Evolutionary conservation across 1,140 invertebrate genomes (phyloP).

Genomic region (Euura saliciscinereae): DNA sequence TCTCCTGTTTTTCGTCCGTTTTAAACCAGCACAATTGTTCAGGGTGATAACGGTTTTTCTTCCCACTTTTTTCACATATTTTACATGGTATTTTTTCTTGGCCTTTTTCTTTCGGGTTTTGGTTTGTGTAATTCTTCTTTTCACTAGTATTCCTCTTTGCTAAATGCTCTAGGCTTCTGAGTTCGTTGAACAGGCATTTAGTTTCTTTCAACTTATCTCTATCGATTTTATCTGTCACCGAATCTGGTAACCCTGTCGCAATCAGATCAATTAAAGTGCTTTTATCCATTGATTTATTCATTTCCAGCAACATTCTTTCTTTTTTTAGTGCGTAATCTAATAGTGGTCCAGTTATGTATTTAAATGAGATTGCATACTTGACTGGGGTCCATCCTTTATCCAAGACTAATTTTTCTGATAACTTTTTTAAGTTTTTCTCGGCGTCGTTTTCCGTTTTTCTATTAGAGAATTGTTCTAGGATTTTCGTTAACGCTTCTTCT

Average conservation of each 20-base stretch:
- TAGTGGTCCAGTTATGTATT: slow-evolving; percentile 27
- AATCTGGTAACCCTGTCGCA: slow-evolving; percentile 24
- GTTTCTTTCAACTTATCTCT: slow-evolving; percentile 21
- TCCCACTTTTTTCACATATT: not conserved
- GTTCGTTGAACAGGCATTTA: slow-evolving; percentile 19
- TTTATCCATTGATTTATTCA: slow-evolving; percentile 21
- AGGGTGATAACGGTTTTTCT: not conserved
- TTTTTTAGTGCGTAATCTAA: slow-evolving; percentile 31
- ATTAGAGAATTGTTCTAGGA: slow-evolving; percentile 22
- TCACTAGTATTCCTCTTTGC: slow-evolving; percentile 2
- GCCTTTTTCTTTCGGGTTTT: not conserved
- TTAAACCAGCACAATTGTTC: not conserved
- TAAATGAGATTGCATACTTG: slow-evolving; percentile 24
- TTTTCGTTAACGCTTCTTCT: slow-evolving; percentile 9
- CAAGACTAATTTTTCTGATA: slow-evolving; percentile 24
- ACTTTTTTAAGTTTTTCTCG: slow-evolving; percentile 16
- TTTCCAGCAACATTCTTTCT: slow-evolving; percentile 27
- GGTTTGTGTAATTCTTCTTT: slow-evolving; percentile 1
- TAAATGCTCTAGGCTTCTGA: slow-evolving; percentile 18
- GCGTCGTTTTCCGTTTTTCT: slow-evolving; percentile 14
- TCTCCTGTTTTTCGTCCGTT: not conserved
- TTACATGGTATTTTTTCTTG: not conserved
- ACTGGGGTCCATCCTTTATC: slow-evolving; percentile 24
- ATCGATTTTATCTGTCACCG: slow-evolving; percentile 22
- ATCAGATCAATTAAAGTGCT: slow-evolving; percentile 22